These are phyloP conservation scores for Pterocles burchelli DNA, from an alignment of 2,113 vertebrate genomes.

Conservation along the genomic window DNA sequence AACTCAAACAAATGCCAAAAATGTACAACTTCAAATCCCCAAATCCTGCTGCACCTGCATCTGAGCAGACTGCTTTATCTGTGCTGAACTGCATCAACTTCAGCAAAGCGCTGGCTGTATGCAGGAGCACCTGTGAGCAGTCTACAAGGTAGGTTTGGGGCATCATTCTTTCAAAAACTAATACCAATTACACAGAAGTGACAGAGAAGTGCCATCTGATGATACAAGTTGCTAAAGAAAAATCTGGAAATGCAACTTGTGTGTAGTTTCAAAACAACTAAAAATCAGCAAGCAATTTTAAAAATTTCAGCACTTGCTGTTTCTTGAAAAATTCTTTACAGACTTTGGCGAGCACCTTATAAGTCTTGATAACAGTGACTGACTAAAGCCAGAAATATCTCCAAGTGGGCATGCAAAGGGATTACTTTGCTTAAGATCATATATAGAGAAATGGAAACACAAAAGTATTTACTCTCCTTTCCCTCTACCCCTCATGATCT, in stretches of 20 bases:
- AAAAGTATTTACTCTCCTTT: background rate
- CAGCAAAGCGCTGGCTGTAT: rapidly evolving
- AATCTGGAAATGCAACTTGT: background rate
- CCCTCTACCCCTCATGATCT: background rate
- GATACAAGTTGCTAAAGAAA: background rate
- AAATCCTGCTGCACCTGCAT: background rate
- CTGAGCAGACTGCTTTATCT: background rate
- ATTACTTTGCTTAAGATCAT: background rate
- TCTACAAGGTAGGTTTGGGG: background rate
- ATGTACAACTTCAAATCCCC: background rate
- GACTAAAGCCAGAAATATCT: background rate
- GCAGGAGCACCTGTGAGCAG: background rate
- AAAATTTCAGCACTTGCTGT: background rate
- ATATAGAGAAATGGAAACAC: background rate
- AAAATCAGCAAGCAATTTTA: background rate
- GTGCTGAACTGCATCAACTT: background rate
- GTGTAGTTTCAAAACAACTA: background rate
- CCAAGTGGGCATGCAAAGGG: background rate
- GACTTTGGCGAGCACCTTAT: background rate
- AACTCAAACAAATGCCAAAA: background rate
- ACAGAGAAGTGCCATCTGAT: background rate
- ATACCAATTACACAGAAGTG: background rate
- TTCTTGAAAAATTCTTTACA: background rate
- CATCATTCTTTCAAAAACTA: background rate
- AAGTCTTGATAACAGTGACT: background rate